phyloP scores from a whole-genome alignment of 1,140 invertebrate genomes.

The Dreissena rostriformis region DNA sequence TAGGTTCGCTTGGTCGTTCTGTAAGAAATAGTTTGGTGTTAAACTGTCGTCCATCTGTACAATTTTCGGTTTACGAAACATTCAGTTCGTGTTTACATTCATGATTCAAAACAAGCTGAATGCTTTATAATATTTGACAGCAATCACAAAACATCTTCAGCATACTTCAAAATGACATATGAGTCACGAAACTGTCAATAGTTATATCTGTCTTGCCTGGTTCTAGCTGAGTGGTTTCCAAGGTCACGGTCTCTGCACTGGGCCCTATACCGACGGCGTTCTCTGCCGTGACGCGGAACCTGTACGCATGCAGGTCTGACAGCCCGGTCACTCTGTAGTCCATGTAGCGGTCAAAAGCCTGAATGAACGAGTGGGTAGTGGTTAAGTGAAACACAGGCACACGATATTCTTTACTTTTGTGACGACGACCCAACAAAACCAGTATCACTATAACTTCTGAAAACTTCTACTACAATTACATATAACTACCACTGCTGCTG shows the following conservation, averaged over 20 bases:
- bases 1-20: slow-evolving; percentile 33
- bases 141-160: too few relatives aligned
- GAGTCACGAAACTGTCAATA: too few relatives aligned
- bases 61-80: background rate
- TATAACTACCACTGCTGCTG: too few relatives aligned
- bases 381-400: too few relatives aligned
- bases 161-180: too few relatives aligned
- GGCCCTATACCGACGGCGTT: slow-evolving; percentile 25
- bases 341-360: slow-evolving; percentile 49
- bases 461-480: too few relatives aligned
- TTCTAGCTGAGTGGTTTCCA: slow-evolving; percentile 22
- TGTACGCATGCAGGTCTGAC: slow-evolving; percentile 9
- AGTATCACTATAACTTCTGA: too few relatives aligned
- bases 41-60: background rate
- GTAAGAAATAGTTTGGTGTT: background rate
- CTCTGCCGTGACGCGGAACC: slow-evolving; percentile 38
- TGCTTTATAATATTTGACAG: background rate
- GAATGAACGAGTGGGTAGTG: background rate
- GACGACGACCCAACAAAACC: too few relatives aligned
- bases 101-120: background rate
- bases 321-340: slow-evolving; percentile 36
- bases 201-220: background rate
- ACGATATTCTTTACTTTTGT: too few relatives aligned
- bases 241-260: slow-evolving; percentile 16
- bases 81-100: background rate